A percentile compares a stretch with the other conserved stretches of the same genome.
Conservation (phyloP, 2,113 vertebrate genomes). For the Parus major region DNA sequence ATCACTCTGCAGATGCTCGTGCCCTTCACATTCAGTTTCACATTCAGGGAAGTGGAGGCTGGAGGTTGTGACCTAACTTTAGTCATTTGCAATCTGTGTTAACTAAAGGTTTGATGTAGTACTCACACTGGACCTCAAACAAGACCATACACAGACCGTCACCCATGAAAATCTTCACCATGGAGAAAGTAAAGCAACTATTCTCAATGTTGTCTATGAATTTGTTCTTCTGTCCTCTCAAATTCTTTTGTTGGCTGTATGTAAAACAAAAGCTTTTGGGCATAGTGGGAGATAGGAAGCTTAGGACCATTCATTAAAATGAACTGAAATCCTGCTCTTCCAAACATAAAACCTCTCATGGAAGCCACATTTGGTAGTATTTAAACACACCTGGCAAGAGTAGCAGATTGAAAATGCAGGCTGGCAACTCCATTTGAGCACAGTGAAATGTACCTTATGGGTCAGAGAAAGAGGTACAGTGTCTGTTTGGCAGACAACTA, state of each 20-base stretch:
- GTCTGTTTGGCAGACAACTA: background rate
- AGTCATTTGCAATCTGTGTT: background rate
- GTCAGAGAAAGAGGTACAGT: background rate
- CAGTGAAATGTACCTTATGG: background rate
- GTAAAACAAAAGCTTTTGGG: background rate
- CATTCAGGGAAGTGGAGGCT: background rate
- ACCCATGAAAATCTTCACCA: background rate
- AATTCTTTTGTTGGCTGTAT: background rate
- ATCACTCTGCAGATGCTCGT: background rate
- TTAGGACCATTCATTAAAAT: background rate
- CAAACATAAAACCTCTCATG: background rate
- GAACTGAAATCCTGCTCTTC: background rate
- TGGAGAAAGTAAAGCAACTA: background rate
- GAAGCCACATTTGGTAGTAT: background rate
- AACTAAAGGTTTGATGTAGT: background rate
- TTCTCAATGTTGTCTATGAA: background rate
- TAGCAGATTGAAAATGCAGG: background rate
- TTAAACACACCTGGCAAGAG: background rate
- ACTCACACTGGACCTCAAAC: background rate
- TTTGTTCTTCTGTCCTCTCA: background rate
- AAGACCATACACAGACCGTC: background rate
- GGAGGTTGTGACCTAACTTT: background rate
- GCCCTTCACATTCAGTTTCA: background rate
- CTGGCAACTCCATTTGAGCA: background rate
- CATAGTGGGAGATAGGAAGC: background rate